Evolutionary conservation across 2,113 vertebrate species (phyloP).

Genomic region (Dasyurus viverrinus): DNA sequence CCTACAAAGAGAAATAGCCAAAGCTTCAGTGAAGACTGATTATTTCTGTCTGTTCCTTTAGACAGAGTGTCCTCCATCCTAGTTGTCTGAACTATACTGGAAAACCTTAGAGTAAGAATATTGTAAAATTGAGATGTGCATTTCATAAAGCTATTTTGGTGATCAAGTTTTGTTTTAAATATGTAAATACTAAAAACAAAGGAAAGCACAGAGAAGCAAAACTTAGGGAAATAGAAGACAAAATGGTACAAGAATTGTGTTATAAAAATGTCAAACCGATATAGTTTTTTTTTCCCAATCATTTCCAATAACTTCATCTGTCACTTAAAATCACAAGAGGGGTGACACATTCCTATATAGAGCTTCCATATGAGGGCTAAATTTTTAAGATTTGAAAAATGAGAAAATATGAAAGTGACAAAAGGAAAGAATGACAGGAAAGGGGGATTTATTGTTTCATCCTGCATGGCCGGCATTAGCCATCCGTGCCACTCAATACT

Average conservation of each 20-base stretch:
- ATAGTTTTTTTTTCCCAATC: not conserved
- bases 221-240: not conserved
- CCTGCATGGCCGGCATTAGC: not conserved
- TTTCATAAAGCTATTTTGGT: constrained; percentile 48
- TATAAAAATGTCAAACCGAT: constrained; percentile 7
- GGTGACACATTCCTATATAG: not conserved
- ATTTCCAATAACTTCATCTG: not conserved
- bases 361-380: not conserved
- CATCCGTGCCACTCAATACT: not conserved
- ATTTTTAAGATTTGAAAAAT: not conserved
- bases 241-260: constrained; percentile 20
- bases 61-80: constrained; percentile 49
- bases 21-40: constrained; percentile 23
- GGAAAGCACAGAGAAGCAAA: not conserved
- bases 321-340: not conserved
- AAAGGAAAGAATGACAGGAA: not conserved
- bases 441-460: constrained; percentile 1
- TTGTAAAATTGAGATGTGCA: constrained; percentile 47
- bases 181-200: not conserved
- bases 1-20: constrained; percentile 3
- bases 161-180: constrained; percentile 21
- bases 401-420: not conserved
- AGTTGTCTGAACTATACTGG: constrained; percentile 12
- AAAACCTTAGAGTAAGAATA: constrained; percentile 42
- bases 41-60: not conserved